A percentile compares a stretch with the other conserved stretches of the same genome.
These are phyloP conservation scores for Acleris cristana DNA, from an alignment of 2,888 invertebrate species.

Conservation along the genomic window DNA sequence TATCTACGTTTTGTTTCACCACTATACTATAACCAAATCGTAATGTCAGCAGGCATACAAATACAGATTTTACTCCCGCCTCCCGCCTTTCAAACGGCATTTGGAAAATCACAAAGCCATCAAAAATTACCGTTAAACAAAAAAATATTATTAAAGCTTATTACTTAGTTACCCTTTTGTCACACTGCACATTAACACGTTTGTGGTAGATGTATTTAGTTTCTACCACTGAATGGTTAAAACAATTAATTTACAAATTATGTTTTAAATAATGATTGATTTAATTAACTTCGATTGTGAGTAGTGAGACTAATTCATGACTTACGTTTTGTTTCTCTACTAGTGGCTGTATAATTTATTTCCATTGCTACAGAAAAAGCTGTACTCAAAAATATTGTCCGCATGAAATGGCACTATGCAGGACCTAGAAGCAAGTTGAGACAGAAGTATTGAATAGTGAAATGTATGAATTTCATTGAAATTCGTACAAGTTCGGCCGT, in stretches of 20 bases:
- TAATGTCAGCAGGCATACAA: too few relatives aligned
- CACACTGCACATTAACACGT: too few relatives aligned
- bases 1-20: slow-evolving; percentile 6
- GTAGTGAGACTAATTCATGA: neutral
- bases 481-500: slow-evolving; percentile 60
- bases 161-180: too few relatives aligned
- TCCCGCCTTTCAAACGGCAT: too few relatives aligned
- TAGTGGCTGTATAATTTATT: slow-evolving; percentile 1
- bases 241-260: too few relatives aligned
- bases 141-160: too few relatives aligned
- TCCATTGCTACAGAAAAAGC: slow-evolving; percentile 7
- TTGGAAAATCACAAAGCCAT: too few relatives aligned
- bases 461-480: slow-evolving; percentile 53
- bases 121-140: too few relatives aligned
- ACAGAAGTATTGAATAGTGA: slow-evolving; percentile 45
- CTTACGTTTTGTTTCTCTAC: slow-evolving; percentile 6
- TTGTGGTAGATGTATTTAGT: too few relatives aligned
- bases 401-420: slow-evolving; percentile 28
- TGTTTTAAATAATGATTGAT: too few relatives aligned
- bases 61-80: too few relatives aligned
- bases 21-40: neutral
- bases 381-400: slow-evolving; percentile 8
- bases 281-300: neutral
- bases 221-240: too few relatives aligned
- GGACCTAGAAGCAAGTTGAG: slow-evolving; percentile 41